Evolutionary conservation across 2,888 invertebrate species (phyloP).

Genomic region (Leucophora obtusa): DNA sequence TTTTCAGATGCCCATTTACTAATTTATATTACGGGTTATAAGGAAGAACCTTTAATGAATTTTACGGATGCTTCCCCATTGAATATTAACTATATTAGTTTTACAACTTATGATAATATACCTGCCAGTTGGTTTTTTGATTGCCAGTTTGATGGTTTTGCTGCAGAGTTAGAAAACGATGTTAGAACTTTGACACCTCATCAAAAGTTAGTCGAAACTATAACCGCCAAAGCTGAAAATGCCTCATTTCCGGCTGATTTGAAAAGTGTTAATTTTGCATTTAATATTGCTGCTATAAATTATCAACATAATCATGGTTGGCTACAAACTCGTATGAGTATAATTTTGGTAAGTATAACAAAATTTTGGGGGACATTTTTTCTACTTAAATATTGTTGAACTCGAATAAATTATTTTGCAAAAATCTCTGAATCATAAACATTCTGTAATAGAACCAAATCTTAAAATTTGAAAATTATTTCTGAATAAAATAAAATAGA

Average conservation of each 20-base stretch:
- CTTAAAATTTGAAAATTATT: too few relatives aligned
- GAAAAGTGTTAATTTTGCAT: conserved; percentile 70
- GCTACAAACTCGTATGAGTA: conserved; percentile 75
- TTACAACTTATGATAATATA: conserved; percentile 84
- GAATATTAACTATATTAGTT: conserved; percentile 83
- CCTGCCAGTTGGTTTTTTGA: conserved; percentile 85
- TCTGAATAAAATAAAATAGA: too few relatives aligned
- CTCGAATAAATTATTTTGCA: too few relatives aligned
- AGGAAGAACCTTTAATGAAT: conserved; percentile 81
- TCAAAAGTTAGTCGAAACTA: conserved; percentile 80
- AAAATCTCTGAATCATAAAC: too few relatives aligned
- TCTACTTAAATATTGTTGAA: too few relatives aligned
- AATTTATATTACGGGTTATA: conserved; percentile 83
- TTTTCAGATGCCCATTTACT: conserved; percentile 81
- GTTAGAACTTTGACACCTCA: conserved; percentile 76
- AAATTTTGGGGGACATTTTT: neutral
- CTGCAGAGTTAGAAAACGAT: conserved; percentile 72
- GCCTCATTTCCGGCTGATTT: conserved; percentile 75
- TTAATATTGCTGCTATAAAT: conserved; percentile 72
- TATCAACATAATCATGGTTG: conserved; percentile 71
- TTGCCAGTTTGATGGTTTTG: conserved; percentile 79
- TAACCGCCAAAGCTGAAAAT: conserved; percentile 79
- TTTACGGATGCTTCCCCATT: conserved; percentile 82
- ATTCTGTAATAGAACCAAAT: too few relatives aligned
- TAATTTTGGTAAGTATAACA: conserved; percentile 77